Percentiles rank a stretch among this genome's conserved stretches.
Conservation (phyloP, 1,140 invertebrate genomes). For the Portunus trituberculatus region DNA sequence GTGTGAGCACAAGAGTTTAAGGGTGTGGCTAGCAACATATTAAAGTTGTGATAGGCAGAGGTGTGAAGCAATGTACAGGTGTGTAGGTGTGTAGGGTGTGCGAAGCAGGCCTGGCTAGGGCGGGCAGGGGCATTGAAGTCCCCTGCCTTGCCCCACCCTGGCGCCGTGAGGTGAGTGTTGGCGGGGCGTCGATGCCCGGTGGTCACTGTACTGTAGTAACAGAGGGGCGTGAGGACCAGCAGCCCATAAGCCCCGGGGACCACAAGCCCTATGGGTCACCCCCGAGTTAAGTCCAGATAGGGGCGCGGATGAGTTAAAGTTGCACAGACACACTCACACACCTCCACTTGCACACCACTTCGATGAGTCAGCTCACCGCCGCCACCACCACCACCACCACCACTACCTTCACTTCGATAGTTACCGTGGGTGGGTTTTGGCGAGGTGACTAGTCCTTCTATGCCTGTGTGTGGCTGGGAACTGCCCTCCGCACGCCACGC, state of each 20-base stretch:
- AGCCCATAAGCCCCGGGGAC: too few species aligned
- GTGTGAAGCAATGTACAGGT: not conserved
- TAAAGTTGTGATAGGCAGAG: not conserved
- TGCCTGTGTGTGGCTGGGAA: not conserved
- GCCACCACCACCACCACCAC: not conserved
- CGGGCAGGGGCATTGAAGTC: not conserved
- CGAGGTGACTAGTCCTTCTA: not conserved
- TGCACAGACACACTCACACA: not conserved
- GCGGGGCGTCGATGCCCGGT: too few species aligned
- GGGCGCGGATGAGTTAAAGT: not conserved
- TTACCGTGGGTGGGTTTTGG: not conserved
- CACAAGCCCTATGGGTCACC: too few species aligned
- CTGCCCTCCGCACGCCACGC: not conserved
- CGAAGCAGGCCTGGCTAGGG: not conserved
- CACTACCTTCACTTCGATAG: not conserved
- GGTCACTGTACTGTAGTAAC: too few species aligned
- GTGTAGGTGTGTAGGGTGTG: not conserved
- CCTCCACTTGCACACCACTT: not conserved
- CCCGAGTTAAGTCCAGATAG: not conserved
- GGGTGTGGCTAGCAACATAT: too few species aligned
- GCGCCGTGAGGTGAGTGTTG: too few species aligned
- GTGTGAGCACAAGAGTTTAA: not conserved
- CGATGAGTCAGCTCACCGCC: not conserved
- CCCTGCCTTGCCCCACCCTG: not conserved
- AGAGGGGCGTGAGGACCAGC: too few species aligned